Base-by-base conservation (phyloP, 2,797 vertebrate genomes). In the Denticeps clupeoides region DNA sequence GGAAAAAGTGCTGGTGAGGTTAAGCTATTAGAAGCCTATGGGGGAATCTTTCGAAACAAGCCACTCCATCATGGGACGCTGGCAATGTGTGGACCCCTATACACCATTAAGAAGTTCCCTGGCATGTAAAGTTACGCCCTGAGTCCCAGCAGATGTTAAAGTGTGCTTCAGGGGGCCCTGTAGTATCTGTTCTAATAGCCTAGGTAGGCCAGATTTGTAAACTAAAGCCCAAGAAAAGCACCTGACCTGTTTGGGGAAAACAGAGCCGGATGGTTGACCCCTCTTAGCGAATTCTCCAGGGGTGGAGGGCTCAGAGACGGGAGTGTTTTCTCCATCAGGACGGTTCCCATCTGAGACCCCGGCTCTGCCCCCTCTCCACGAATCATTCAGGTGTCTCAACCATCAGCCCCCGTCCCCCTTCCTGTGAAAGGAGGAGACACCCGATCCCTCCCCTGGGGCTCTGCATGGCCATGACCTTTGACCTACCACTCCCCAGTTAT, bases 401-500 rank as follows among this genome's bases (percentile, higher is more conserved):
- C 24, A 41, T 28, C 37, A 50, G 40, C 18, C 7, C 29, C 40
- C 33, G 23, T 25, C 24, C 24, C 24, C 24, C 41, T 7, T n/a
- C 8, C 50, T 41, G 42, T 28, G 15, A 55, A 51, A 47, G 29
- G 32, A 31, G 51, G 23, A 46, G 41, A 48, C 54, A 65, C 55
- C 51, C 48, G 49, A 60, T 66, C 58, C 44, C 47, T 51, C 53
- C 43, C 42, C 45, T 33, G 27, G 45, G 31, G 51, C 41, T n/a
- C 35, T 40, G 58, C 58, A 53, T 16, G 42, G 51, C 21, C 32
- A 52, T 65, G 59, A 72, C 63, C 70, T 69, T 44, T 71, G 65
- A 37, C 72, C 64, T 47, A 18, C 58, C 55, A 42, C 63, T 40
- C 40, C 25, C 37, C 51, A 60, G 49, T 66, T 79, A 72, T 73